Evolutionary conservation across 2,113 vertebrate genomes (phyloP).

Genomic region (Numenius arquata): DNA sequence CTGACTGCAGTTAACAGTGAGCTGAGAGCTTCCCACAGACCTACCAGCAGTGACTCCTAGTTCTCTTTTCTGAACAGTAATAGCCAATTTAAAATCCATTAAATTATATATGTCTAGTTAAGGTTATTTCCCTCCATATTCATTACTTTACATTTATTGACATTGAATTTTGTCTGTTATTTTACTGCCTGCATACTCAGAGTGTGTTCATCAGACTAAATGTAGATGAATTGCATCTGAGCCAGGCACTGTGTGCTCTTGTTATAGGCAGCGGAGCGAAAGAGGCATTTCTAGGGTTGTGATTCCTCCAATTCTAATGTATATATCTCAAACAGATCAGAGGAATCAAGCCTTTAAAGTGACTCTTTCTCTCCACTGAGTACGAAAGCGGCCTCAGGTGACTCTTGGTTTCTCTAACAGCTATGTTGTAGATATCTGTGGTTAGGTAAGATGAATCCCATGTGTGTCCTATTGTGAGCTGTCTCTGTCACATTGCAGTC

Average conservation of each 20-base stretch:
- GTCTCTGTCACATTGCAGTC: not conserved
- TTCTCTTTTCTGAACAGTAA: not conserved
- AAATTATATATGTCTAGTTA: not conserved
- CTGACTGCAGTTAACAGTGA: not conserved
- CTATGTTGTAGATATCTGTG: not conserved
- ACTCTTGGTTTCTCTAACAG: not conserved
- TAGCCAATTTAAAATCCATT: constrained; percentile 19
- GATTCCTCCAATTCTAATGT: not conserved
- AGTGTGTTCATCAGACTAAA: not conserved
- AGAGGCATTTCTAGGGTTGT: not conserved
- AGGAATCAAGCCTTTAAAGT: not conserved
- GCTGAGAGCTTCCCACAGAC: not conserved
- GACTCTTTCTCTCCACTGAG: not conserved
- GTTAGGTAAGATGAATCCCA: not conserved
- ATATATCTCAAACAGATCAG: not conserved
- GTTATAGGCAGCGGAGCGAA: not conserved
- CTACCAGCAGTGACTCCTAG: not conserved
- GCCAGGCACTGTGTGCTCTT: not conserved
- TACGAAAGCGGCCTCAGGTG: not conserved
- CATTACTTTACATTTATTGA: constrained; percentile 16
- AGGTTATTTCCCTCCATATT: not conserved
- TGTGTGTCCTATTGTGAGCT: rapidly evolving
- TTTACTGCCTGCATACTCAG: not conserved
- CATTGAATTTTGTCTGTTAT: not conserved
- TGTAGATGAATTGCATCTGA: not conserved